Evolutionary conservation across 1,140 invertebrate genomes (phyloP).

Genomic region (Olivierus martensii): DNA sequence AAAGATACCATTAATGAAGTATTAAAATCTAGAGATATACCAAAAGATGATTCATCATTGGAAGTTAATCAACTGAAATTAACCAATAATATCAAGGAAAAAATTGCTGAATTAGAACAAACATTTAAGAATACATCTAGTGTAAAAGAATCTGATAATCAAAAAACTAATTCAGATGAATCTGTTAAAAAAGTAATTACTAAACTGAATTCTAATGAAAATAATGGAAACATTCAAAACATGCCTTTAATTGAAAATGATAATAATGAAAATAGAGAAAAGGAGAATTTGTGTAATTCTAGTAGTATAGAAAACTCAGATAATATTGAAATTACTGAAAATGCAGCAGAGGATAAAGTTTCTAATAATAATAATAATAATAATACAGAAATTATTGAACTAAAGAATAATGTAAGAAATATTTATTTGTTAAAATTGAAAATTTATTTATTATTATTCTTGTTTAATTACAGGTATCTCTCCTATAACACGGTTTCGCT

Average conservation of each 20-base stretch:
- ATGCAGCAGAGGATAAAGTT: not conserved
- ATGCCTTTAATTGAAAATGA: not conserved
- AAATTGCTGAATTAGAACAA: conserved; percentile 9
- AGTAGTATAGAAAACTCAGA: not conserved
- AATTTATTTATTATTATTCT: no score
- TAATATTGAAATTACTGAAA: not conserved
- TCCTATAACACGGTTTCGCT: no score
- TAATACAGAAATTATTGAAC: not conserved
- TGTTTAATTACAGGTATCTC: no score
- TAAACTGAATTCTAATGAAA: not conserved
- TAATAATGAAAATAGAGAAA: not conserved
- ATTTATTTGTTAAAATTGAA: not conserved
- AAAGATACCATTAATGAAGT: conserved; percentile 10
- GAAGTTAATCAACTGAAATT: not conserved
- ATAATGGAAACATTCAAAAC: not conserved
- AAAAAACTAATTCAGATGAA: no score
- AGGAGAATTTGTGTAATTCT: not conserved
- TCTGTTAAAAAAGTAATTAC: no score
- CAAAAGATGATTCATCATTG: not conserved
- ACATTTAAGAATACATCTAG: no score
- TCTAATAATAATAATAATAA: not conserved
- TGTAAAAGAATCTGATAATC: no score
- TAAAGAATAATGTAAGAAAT: not conserved
- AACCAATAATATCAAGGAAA: conserved; percentile 4
- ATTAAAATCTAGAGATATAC: conserved; percentile 5